Evolutionary conservation across 2,113 vertebrate species (phyloP).

Genomic region (Capra hircus): DNA sequence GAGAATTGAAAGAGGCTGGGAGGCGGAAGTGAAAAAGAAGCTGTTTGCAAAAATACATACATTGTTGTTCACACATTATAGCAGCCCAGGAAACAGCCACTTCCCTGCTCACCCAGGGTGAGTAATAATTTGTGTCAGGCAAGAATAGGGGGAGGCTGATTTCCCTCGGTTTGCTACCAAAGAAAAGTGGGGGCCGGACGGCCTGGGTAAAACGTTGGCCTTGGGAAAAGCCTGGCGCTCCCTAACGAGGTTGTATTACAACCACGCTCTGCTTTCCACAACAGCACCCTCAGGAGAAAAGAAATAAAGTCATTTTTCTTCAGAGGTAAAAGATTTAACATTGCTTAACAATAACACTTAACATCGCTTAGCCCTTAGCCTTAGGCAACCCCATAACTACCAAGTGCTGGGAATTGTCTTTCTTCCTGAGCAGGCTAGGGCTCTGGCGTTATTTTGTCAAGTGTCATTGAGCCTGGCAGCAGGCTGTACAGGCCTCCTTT

Average conservation of each 20-base stretch:
- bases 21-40: neutral
- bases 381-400: constrained; percentile 67
- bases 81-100: neutral
- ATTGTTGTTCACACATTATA: neutral
- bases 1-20: neutral
- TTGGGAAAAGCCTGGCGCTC: neutral
- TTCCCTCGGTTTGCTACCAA: constrained; percentile 27
- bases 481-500: neutral
- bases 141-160: neutral
- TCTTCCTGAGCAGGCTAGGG: constrained; percentile 43
- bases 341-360: constrained; percentile 75
- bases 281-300: constrained; percentile 49
- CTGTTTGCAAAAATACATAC: neutral
- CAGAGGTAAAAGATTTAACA: constrained; percentile 72
- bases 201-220: neutral
- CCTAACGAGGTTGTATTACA: constrained; percentile 48
- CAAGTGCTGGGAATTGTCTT: constrained; percentile 65
- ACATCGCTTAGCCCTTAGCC: constrained; percentile 75
- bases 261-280: constrained; percentile 52
- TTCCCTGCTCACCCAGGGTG: neutral
- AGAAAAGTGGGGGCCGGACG: neutral
- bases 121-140: constrained; percentile 14
- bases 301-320: constrained; percentile 71
- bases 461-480: constrained; percentile 25
- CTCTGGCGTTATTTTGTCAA: constrained; percentile 65